A percentile compares a stretch with the other conserved stretches of the same genome.
Conservation (phyloP, 1,140 invertebrate species). For the Drosophila kikkawai region DNA sequence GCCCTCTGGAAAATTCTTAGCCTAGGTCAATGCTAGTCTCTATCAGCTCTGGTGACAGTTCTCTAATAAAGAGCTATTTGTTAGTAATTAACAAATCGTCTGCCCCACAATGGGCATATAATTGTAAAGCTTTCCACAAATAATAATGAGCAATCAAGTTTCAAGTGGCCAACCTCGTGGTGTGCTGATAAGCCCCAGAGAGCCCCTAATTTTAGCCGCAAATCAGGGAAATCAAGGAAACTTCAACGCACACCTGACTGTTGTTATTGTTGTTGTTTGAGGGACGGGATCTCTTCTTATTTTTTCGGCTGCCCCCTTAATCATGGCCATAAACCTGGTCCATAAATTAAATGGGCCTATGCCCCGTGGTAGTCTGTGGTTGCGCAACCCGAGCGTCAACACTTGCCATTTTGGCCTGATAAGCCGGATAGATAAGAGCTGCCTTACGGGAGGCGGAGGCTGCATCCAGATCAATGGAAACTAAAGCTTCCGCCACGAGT, state of each 20-base stretch:
- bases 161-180: slow-evolving; percentile 43
- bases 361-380: slow-evolving; percentile 16
- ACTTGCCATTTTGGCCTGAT: slow-evolving; percentile 38
- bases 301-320: slow-evolving; percentile 8
- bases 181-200: slow-evolving; percentile 15
- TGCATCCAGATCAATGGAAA: slow-evolving; percentile 23
- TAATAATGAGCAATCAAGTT: slow-evolving; percentile 36
- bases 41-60: slow-evolving; percentile 10
- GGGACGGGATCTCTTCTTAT: not conserved
- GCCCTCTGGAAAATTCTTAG: slow-evolving; percentile 1
- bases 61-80: not conserved
- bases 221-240: slow-evolving; percentile 18
- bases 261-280: not conserved
- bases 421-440: slow-evolving; percentile 42
- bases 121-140: slow-evolving; percentile 37
- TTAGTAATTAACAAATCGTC: slow-evolving; percentile 24
- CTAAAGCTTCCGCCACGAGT: slow-evolving; percentile 18
- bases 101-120: slow-evolving; percentile 12
- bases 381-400: slow-evolving; percentile 35
- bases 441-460: slow-evolving; percentile 1
- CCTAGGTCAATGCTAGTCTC: slow-evolving; percentile 33
- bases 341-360: slow-evolving; percentile 20
- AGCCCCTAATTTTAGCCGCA: slow-evolving; percentile 6
- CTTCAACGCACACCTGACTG: slow-evolving; percentile 1
- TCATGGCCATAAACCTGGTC: not conserved